phyloP scores from a whole-genome alignment of 2,888 invertebrate species.

The Atrina japonica region DNA sequence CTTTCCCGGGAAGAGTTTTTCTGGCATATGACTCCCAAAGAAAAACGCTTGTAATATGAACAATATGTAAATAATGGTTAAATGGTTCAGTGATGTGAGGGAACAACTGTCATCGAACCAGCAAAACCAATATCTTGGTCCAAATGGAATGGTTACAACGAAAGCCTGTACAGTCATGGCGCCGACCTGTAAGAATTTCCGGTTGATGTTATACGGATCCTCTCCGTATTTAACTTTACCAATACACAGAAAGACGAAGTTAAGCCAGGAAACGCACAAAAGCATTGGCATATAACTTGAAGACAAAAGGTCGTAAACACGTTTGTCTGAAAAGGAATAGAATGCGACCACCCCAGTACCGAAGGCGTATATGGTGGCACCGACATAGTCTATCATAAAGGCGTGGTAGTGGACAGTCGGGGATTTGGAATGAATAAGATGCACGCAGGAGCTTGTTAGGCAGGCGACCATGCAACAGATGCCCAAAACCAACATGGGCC shows the following conservation, averaged over 20 bases:
- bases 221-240: constrained; percentile 53
- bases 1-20: constrained; percentile 60
- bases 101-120: constrained; percentile 33
- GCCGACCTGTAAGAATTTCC: constrained; percentile 47
- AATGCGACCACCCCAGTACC: constrained; percentile 52
- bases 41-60: constrained; percentile 49
- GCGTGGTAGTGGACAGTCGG: constrained; percentile 48
- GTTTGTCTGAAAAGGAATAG: constrained; percentile 52
- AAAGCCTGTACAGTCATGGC: constrained; percentile 45
- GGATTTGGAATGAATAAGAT: constrained; percentile 57
- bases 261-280: constrained; percentile 47
- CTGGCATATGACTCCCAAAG: constrained; percentile 65
- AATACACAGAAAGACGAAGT: constrained; percentile 49
- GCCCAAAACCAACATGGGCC: constrained; percentile 53
- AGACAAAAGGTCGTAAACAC: constrained; percentile 39
- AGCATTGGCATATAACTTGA: constrained; percentile 44
- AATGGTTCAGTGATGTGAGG: constrained; percentile 54
- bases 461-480: constrained; percentile 47
- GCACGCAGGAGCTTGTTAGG: constrained; percentile 52
- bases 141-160: constrained; percentile 49
- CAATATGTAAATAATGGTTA: constrained; percentile 44
- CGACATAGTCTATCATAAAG: constrained; percentile 60
- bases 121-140: constrained; percentile 49
- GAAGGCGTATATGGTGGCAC: constrained; percentile 54
- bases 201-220: constrained; percentile 45